These are phyloP conservation scores for Eupeodes latifasciatus DNA, from an alignment of 2,888 invertebrate genomes.

Conservation along the genomic window DNA sequence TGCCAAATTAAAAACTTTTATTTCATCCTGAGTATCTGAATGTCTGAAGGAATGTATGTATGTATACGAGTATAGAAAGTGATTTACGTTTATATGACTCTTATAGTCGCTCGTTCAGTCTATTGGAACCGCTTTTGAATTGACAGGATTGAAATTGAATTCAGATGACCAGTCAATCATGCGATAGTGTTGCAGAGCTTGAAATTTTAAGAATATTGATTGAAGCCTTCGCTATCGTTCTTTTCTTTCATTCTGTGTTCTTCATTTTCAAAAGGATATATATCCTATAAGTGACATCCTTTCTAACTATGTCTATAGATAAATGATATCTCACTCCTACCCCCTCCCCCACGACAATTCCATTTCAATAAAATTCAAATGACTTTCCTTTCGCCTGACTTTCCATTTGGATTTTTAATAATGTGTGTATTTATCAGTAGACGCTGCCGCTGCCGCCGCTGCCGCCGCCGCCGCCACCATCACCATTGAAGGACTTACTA, in stretches of 20 bases:
- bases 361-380: slow-evolving; percentile 73
- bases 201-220: slow-evolving; percentile 52
- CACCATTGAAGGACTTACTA: background rate
- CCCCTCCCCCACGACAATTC: slow-evolving; percentile 12
- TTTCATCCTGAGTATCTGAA: slow-evolving; percentile 12
- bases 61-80: slow-evolving; percentile 26
- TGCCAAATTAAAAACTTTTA: slow-evolving; percentile 73
- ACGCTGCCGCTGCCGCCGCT: background rate
- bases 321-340: background rate
- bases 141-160: slow-evolving; percentile 75
- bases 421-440: slow-evolving; percentile 67
- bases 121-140: slow-evolving; percentile 58
- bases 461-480: no score
- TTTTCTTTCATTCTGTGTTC: slow-evolving; percentile 15
- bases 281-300: slow-evolving; percentile 34
- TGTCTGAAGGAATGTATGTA: background rate
- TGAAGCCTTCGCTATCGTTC: slow-evolving; percentile 38
- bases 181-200: slow-evolving; percentile 47
- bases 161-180: slow-evolving; percentile 76
- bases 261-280: background rate
- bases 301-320: background rate
- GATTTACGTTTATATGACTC: slow-evolving; percentile 68
- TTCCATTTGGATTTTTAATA: slow-evolving; percentile 55
- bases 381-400: slow-evolving; percentile 55
- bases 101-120: slow-evolving; percentile 45